These are phyloP conservation scores for Siphlonurus alternatus DNA, from an alignment of 2,888 invertebrate species.

Conservation along the genomic window DNA sequence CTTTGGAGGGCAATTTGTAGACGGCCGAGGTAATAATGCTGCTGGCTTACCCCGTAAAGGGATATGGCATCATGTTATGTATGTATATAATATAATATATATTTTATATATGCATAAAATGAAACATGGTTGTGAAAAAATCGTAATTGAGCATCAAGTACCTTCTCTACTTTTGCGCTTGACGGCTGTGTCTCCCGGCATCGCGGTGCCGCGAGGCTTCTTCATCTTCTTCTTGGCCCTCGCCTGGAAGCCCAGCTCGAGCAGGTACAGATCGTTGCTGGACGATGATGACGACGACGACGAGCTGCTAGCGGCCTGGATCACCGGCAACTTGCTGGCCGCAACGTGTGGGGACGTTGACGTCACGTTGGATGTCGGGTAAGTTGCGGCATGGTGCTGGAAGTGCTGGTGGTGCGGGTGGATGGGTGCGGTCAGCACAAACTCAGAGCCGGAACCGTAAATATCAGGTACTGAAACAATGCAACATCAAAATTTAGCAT, in stretches of 20 bases:
- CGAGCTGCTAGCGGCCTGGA: conserved; percentile 44
- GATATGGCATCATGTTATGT: too few relatives aligned
- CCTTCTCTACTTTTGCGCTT: conserved; percentile 87
- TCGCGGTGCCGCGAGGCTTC: conserved; percentile 30
- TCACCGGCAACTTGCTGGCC: conserved; percentile 25
- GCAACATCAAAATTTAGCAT: neutral
- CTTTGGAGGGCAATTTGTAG: too few relatives aligned
- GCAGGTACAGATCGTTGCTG: conserved; percentile 63
- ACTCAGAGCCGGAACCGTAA: neutral
- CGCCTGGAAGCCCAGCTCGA: conserved; percentile 52
- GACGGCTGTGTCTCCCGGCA: conserved; percentile 38
- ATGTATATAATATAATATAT: too few relatives aligned
- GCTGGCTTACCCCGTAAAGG: too few relatives aligned
- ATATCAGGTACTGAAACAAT: neutral
- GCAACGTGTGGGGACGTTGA: neutral
- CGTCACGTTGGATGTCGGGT: neutral
- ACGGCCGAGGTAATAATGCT: too few relatives aligned
- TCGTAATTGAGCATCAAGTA: too few relatives aligned
- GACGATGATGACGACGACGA: conserved; percentile 17
- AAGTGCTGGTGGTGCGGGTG: conserved; percentile 30
- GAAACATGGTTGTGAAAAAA: too few relatives aligned
- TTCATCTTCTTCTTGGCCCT: conserved; percentile 73
- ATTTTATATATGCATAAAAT: too few relatives aligned
- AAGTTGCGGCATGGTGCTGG: neutral
- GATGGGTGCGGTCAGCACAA: conserved; percentile 17